These are phyloP conservation scores for Lonchura striata DNA, from an alignment of 2,113 vertebrate species.

Conservation along the genomic window DNA sequence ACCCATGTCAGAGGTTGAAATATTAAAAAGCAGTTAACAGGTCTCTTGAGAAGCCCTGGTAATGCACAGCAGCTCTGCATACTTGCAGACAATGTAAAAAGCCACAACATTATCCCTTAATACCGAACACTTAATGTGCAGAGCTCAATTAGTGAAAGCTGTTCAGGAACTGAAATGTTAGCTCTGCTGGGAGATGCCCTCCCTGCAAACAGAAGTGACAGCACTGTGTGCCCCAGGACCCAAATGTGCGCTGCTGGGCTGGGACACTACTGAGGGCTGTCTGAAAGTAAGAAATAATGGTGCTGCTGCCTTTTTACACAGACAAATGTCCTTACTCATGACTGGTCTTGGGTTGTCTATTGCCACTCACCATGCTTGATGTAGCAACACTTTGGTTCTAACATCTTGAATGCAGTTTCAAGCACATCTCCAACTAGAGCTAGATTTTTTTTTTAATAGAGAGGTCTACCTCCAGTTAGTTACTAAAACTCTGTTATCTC, in stretches of 20 bases:
- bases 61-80: conserved; percentile 22
- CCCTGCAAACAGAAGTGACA: neutral
- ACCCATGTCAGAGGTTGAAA: conserved; percentile 35
- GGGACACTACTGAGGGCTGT: neutral
- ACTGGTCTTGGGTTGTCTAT: neutral
- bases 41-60: conserved; percentile 26
- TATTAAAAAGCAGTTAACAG: conserved; percentile 37
- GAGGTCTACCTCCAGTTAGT: neutral
- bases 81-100: conserved; percentile 39
- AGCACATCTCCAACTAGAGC: neutral
- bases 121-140: neutral
- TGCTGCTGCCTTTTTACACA: neutral
- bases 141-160: conserved; percentile 14
- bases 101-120: conserved; percentile 6
- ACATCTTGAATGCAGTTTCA: neutral
- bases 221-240: neutral
- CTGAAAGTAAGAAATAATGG: neutral
- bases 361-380: neutral
- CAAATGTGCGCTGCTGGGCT: neutral
- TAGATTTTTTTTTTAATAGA: neutral
- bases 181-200: neutral
- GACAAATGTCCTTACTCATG: neutral
- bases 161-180: neutral
- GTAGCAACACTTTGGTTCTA: neutral
- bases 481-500: neutral